Percentiles rank a stretch among this genome's conserved stretches.
These are phyloP conservation scores for Ophioninae sp. DNA, from an alignment of 2,888 invertebrate genomes.

Conservation along the genomic window DNA sequence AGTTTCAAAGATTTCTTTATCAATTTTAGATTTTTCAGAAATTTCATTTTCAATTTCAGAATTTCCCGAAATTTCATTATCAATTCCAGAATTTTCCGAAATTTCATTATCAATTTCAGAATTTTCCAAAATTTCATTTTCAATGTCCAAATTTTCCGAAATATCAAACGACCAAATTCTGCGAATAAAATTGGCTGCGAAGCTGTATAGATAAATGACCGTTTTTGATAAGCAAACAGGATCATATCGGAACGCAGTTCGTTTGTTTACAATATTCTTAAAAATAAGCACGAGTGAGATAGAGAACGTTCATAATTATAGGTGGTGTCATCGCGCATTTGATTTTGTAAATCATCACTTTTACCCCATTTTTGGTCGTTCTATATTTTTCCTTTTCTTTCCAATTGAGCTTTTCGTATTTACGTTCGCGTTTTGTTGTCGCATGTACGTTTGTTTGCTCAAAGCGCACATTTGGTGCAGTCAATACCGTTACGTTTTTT, in stretches of 20 bases:
- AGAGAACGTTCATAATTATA: slow-evolving; percentile 28
- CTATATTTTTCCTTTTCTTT: slow-evolving; percentile 12
- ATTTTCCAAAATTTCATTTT: too few species aligned
- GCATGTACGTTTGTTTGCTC: not conserved
- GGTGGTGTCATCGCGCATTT: not conserved
- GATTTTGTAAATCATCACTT: not conserved
- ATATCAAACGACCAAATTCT: too few species aligned
- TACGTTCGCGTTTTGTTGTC: slow-evolving; percentile 1
- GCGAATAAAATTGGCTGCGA: too few species aligned
- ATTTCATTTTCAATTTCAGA: too few species aligned
- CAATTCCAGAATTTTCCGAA: too few species aligned
- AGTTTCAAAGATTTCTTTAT: too few species aligned
- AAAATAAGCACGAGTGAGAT: slow-evolving; percentile 1
- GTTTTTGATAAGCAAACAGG: slow-evolving; percentile 24
- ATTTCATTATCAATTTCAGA: too few species aligned
- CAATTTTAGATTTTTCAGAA: too few species aligned
- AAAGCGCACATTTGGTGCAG: slow-evolving; percentile 24
- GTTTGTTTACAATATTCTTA: not conserved
- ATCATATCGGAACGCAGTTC: not conserved
- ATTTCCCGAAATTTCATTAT: too few species aligned
- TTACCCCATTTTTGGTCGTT: too few species aligned
- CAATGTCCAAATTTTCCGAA: too few species aligned
- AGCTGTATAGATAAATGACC: too few species aligned
- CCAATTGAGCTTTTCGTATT: slow-evolving; percentile 7
- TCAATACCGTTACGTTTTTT: slow-evolving; percentile 17